phyloP scores from a whole-genome alignment of 2,113 vertebrate genomes.

The Machaerirhynchus nigripectus region DNA sequence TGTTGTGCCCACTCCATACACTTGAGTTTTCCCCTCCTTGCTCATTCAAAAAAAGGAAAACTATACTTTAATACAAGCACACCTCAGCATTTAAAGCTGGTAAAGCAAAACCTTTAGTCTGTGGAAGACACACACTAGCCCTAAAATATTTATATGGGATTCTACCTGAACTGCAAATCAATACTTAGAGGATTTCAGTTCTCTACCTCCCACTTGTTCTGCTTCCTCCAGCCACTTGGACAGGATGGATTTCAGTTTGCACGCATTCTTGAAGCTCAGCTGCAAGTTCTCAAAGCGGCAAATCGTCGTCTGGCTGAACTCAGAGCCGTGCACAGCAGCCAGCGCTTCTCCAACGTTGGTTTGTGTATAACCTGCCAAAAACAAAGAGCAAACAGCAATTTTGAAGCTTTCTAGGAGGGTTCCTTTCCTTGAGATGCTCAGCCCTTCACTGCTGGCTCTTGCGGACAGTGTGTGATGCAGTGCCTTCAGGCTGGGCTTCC shows the following conservation, averaged over 20 bases:
- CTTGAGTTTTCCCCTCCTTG: neutral
- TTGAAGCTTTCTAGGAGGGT: neutral
- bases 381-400: neutral
- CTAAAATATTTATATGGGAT: neutral
- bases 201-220: constrained; percentile 93
- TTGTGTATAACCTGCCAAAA: constrained; percentile 89
- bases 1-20: neutral
- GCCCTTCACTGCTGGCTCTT: neutral
- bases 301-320: constrained; percentile 98
- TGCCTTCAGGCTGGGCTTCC: neutral
- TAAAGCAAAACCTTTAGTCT: neutral
- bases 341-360: constrained; percentile 97
- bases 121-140: neutral
- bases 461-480: accelerated
- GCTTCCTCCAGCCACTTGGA: constrained; percentile 97
- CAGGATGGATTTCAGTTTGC: constrained; percentile 94
- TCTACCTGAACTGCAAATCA: neutral
- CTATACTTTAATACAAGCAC: neutral
- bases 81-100: neutral
- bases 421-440: neutral
- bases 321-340: constrained; percentile 94
- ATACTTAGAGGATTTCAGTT: neutral
- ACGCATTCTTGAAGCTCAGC: constrained; percentile 96
- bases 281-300: constrained; percentile 98
- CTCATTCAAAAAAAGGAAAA: neutral